Percentiles rank a stretch among this genome's conserved stretches.
These are phyloP conservation scores for Tadarida brasiliensis DNA, from an alignment of 2,797 vertebrate species.

Conservation along the genomic window DNA sequence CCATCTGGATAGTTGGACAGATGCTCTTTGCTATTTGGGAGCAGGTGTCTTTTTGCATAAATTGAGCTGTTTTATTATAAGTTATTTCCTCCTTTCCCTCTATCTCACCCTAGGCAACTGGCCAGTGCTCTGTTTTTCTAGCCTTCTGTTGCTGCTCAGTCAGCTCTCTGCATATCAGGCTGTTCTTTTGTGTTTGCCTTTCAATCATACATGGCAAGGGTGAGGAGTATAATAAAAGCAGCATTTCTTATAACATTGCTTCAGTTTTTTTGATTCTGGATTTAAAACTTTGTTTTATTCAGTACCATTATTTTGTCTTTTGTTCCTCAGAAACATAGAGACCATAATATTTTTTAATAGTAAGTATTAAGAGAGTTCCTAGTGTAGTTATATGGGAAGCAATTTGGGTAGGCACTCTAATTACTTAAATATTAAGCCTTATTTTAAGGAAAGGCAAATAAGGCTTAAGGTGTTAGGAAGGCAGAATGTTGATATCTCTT, in stretches of 20 bases:
- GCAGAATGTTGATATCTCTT: neutral
- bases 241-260: slow-evolving; percentile 17
- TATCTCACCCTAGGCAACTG: slow-evolving; percentile 1
- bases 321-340: neutral
- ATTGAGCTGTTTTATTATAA: slow-evolving; percentile 68
- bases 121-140: slow-evolving; percentile 67
- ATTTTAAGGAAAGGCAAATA: slow-evolving; percentile 42
- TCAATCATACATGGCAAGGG: slow-evolving; percentile 44
- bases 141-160: slow-evolving; percentile 65
- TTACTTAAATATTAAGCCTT: slow-evolving; percentile 4
- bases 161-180: slow-evolving; percentile 62
- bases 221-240: slow-evolving; percentile 45
- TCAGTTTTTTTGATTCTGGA: neutral
- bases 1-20: slow-evolving; percentile 68
- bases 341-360: slow-evolving; percentile 45
- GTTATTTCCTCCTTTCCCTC: slow-evolving; percentile 73
- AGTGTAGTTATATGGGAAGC: slow-evolving; percentile 35
- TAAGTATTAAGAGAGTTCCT: slow-evolving; percentile 7
- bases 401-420: neutral
- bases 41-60: slow-evolving; percentile 79
- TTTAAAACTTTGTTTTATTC: slow-evolving; percentile 44
- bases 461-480: neutral
- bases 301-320: slow-evolving; percentile 51
- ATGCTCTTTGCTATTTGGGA: slow-evolving; percentile 73
- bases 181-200: slow-evolving; percentile 63